A percentile compares a stretch with the other conserved stretches of the same genome.
phyloP scores from a whole-genome alignment of 2,888 invertebrate species.

The Nomada goodeniana region DNA sequence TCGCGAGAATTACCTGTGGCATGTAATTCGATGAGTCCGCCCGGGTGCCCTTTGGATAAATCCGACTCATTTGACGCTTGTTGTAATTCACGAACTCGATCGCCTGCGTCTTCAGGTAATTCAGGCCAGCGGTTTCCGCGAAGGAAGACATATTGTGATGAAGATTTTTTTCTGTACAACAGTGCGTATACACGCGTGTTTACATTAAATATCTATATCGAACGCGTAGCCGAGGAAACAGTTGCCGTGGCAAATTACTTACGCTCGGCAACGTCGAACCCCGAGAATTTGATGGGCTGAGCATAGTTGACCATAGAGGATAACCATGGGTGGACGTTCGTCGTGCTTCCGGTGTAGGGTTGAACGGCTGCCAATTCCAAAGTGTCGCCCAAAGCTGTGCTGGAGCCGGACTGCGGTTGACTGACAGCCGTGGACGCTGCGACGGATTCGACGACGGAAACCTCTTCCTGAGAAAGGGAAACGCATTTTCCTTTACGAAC shows the following conservation, averaged over 20 bases:
- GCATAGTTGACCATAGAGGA: slow-evolving; percentile 99
- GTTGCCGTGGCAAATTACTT: slow-evolving; percentile 75
- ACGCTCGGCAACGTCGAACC: slow-evolving; percentile 99
- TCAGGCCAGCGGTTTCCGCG: slow-evolving; percentile 98
- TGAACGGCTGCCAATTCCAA: slow-evolving; percentile 87
- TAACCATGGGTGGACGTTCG: slow-evolving; percentile 99
- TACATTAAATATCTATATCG: neutral
- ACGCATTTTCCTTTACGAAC: neutral
- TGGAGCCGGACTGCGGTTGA: slow-evolving; percentile 86
- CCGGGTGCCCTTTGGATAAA: slow-evolving; percentile 99
- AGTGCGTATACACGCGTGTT: slow-evolving; percentile 16
- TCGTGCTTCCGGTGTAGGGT: slow-evolving; percentile 98
- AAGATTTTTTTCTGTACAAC: slow-evolving; percentile 93
- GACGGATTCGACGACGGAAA: slow-evolving; percentile 80
- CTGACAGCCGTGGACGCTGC: slow-evolving; percentile 79
- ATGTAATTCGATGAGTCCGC: slow-evolving; percentile 99
- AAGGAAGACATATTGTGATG: slow-evolving; percentile 99
- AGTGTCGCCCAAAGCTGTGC: slow-evolving; percentile 85
- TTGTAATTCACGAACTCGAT: slow-evolving; percentile 99
- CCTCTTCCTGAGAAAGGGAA: slow-evolving; percentile 77
- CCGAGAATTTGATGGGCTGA: slow-evolving; percentile 99
- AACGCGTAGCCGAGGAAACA: too few species aligned
- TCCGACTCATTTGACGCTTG: slow-evolving; percentile 99
- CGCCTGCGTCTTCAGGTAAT: slow-evolving; percentile 97
- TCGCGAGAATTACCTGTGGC: slow-evolving; percentile 92